Evolutionary conservation across 1,140 invertebrate species (phyloP).

Genomic region (Glossosoma conforme): DNA sequence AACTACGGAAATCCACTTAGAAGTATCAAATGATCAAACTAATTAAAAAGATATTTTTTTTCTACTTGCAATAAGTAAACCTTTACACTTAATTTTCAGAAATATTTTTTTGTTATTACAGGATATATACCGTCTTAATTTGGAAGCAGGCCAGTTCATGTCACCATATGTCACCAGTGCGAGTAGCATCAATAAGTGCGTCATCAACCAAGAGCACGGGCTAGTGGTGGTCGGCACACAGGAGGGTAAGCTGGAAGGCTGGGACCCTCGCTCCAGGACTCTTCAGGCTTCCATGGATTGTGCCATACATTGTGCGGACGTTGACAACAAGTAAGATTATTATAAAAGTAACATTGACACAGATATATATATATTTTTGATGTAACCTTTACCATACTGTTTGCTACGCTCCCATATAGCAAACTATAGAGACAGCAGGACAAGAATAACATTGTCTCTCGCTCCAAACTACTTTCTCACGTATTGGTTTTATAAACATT

Average conservation of each 20-base stretch:
- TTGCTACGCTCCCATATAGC: too few species aligned
- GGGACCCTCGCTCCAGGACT: conserved; percentile 81
- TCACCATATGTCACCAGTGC: conserved; percentile 74
- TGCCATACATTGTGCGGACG: conserved; percentile 64
- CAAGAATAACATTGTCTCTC: too few species aligned
- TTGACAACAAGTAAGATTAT: conserved; percentile 53
- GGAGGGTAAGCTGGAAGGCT: conserved; percentile 91
- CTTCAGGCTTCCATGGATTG: conserved; percentile 81
- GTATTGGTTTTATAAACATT: too few species aligned
- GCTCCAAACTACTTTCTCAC: too few species aligned
- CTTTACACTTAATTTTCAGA: conserved; percentile 2
- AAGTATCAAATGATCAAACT: too few species aligned
- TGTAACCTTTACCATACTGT: too few species aligned
- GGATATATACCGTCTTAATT: conserved; percentile 92
- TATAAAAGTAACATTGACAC: too few species aligned
- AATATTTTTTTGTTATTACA: conserved; percentile 35
- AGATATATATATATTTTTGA: too few species aligned
- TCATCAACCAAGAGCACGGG: conserved; percentile 85
- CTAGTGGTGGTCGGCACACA: conserved; percentile 84
- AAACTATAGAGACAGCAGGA: too few species aligned
- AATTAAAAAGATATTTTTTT: too few species aligned
- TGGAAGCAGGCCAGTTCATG: conserved; percentile 92
- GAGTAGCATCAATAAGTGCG: conserved; percentile 77
- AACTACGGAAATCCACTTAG: too few species aligned
- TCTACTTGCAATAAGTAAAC: background rate